A percentile compares a stretch with the other conserved stretches of the same genome.
Evolutionary conservation across 2,888 invertebrate species (phyloP).

Genomic region (Luperina testacea): DNA sequence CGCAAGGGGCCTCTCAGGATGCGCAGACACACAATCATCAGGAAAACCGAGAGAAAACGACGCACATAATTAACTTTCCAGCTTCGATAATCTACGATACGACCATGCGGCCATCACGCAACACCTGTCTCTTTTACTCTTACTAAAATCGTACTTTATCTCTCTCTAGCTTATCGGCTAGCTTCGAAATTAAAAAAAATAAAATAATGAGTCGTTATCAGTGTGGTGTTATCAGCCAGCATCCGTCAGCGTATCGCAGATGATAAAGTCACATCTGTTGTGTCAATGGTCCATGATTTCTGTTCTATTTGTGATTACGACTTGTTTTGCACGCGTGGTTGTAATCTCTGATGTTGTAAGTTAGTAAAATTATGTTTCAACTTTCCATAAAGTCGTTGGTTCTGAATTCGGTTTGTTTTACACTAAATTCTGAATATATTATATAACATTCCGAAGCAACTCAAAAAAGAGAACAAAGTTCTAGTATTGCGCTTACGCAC

Average conservation of each 20-base stretch:
- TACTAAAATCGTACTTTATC: conserved; percentile 69
- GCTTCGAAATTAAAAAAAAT: conserved; percentile 84
- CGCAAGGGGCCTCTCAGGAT: conserved; percentile 21
- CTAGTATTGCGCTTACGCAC: background rate
- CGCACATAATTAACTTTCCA: conserved; percentile 66
- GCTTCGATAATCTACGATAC: conserved; percentile 71
- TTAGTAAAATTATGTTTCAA: conserved; percentile 24
- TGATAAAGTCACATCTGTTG: conserved; percentile 83
- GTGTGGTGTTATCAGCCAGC: conserved; percentile 76
- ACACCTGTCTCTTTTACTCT: conserved; percentile 75
- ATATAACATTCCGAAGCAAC: background rate
- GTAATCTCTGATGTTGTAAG: conserved; percentile 43
- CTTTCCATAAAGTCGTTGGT: background rate
- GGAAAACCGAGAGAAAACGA: conserved; percentile 60
- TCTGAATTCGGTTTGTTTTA: background rate
- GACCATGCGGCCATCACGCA: conserved; percentile 83
- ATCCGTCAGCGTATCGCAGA: conserved; percentile 81
- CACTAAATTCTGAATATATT: background rate
- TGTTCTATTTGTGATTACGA: conserved; percentile 70
- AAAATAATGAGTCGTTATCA: conserved; percentile 81
- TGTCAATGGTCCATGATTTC: conserved; percentile 77
- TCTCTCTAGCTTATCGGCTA: conserved; percentile 76
- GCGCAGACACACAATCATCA: conserved; percentile 5
- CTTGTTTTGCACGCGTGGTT: conserved; percentile 49
- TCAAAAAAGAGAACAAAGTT: background rate